A percentile compares a stretch with the other conserved stretches of the same genome.
Conservation (phyloP, 30 jellyfish, hydroid and myxozoan species). For the Cassiopea xamachana region DNA sequence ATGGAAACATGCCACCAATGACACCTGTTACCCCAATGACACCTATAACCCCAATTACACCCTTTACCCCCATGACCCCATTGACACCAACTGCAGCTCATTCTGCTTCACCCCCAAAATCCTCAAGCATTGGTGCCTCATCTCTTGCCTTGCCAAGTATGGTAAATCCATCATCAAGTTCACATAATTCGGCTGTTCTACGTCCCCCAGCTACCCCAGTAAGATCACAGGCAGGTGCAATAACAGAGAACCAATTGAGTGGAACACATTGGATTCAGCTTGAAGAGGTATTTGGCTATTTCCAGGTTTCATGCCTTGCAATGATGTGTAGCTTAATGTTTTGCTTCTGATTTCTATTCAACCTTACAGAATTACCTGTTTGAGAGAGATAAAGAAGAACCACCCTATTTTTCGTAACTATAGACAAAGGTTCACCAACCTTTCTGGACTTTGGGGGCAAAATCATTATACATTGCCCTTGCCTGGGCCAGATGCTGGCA, state of each 20-base stretch:
- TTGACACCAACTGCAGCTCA: constrained; percentile 66
- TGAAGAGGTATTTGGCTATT: constrained; percentile 71
- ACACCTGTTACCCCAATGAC: constrained; percentile 97
- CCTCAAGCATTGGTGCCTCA: constrained; percentile 52
- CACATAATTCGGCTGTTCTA: constrained; percentile 6
- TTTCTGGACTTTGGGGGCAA: too few species aligned
- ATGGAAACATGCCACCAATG: constrained; percentile 94
- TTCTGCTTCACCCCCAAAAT: constrained; percentile 88
- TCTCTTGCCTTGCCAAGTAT: constrained; percentile 53
- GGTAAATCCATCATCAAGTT: constrained; percentile 26
- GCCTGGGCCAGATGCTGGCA: too few species aligned
- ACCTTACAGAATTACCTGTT: too few species aligned
- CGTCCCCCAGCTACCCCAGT: constrained; percentile 83
- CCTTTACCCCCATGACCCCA: constrained; percentile 87
- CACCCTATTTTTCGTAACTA: too few species aligned
- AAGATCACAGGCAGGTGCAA: constrained; percentile 29
- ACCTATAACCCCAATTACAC: constrained; percentile 91
- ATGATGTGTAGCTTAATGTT: too few species aligned
- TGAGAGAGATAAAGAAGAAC: too few species aligned
- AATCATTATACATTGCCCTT: too few species aligned
- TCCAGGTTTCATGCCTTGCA: not conserved
- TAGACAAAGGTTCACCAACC: too few species aligned
- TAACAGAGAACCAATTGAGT: constrained; percentile 42
- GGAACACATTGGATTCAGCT: constrained; percentile 91
- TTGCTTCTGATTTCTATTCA: too few species aligned